phyloP scores from a whole-genome alignment of 2,888 invertebrate species.

The Coelopa pilipes region DNA sequence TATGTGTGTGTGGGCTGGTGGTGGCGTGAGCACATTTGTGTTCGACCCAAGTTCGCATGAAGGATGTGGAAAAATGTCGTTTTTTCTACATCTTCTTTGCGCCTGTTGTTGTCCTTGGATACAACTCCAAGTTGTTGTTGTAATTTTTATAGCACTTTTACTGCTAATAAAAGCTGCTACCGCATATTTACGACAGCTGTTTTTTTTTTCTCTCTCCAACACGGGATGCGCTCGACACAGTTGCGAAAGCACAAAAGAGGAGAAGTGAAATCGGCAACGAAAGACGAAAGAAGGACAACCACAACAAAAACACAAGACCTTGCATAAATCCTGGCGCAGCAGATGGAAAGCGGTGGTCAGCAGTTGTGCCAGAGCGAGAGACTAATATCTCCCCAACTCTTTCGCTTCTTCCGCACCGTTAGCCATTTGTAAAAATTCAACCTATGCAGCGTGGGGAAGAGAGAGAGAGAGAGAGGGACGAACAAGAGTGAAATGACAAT shows the following conservation, averaged over 20 bases:
- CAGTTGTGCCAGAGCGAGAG: no score
- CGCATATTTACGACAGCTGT: slow-evolving; percentile 11
- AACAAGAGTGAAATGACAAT: not conserved
- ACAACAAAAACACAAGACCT: not conserved
- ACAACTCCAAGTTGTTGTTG: slow-evolving; percentile 16
- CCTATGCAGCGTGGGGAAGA: no score
- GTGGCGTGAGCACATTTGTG: slow-evolving; percentile 1
- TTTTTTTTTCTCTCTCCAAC: not conserved
- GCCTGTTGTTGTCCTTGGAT: slow-evolving; percentile 11
- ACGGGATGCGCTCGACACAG: no score
- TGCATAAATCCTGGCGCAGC: slow-evolving; percentile 21
- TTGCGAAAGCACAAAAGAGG: no score
- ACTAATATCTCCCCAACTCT: no score
- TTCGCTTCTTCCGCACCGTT: no score
- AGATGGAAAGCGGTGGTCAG: slow-evolving; percentile 7
- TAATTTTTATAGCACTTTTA: slow-evolving; percentile 31
- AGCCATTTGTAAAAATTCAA: no score
- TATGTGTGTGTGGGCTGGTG: not conserved
- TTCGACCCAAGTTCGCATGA: slow-evolving; percentile 16
- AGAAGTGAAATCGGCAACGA: no score
- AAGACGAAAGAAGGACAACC: not conserved
- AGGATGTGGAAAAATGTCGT: slow-evolving; percentile 14
- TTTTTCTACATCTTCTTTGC: slow-evolving; percentile 31
- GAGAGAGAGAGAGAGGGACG: not conserved
- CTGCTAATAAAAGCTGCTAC: slow-evolving; percentile 19